Evolutionary conservation across 2,113 vertebrate species (phyloP), one percentile per base, ranked within the genome.

Genomic region (Raja brachyura): DNA sequence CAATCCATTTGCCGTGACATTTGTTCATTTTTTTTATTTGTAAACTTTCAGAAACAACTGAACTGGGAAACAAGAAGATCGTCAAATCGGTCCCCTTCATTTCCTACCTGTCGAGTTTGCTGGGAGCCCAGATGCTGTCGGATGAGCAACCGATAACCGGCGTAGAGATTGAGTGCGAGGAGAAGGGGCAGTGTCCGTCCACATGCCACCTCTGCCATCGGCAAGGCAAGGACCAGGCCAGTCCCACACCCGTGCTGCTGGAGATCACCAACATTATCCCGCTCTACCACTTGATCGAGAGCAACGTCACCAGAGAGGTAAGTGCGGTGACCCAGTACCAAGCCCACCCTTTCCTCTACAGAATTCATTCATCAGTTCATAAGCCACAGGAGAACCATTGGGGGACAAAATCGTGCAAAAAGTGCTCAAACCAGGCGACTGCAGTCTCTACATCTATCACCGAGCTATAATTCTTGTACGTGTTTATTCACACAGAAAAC

Each of bases 71-170:
- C 95, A 98, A 98, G 94, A 97, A 98, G 94, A 98, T 99, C 90
- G 95, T 99, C 94, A 98, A 98, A 94, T 98, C 98, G 68, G 96
- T 99, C 95, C 97, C 98, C 28, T 99, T 99, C 96, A 99, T 99
- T 97, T 98, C 97, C 93, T 99, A 98, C 95, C 97, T 99, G 95
- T 98, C 97, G 0, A 98, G 98, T 1, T 95, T 99, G 94, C 96
- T 98, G 96, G 98, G 98, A 0, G 98, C 97, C 11, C 98, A 98
- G 95, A 98, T 98, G 97, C 95, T 99, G 48, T 97, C 98, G 0
- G 98, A 99, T 4, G 98, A 99, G 94, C 97, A 97, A 94, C 96
- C 98, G 92, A 98, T 99, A 95, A 96, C 96, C 0, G 98, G 98
- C 0, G 97, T 99, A 95, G 98, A 99, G 96, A 99, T 99, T 93